phyloP scores from a whole-genome alignment of 2,888 invertebrate genomes.

The Temnothorax rugatulus region DNA sequence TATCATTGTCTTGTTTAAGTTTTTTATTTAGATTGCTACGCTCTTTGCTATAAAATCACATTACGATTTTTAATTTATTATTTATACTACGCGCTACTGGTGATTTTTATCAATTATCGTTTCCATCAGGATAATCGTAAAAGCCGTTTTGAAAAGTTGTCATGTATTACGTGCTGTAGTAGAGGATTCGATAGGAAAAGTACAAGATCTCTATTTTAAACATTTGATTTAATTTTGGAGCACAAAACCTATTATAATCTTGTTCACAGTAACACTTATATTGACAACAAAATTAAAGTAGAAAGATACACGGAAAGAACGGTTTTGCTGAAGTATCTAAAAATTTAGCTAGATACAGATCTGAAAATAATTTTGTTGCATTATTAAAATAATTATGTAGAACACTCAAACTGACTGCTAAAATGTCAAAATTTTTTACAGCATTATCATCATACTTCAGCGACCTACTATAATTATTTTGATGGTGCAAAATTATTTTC shows the following conservation, averaged over 20 bases:
- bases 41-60: not conserved
- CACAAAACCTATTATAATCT: not conserved
- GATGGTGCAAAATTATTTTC: too few relatives aligned
- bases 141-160: not conserved
- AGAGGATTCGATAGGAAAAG: not conserved
- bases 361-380: too few relatives aligned
- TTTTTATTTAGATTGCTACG: slow-evolving; percentile 1
- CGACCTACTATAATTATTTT: too few relatives aligned
- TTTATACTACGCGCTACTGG: not conserved
- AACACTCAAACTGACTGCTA: too few relatives aligned
- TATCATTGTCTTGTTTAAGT: slow-evolving; percentile 8
- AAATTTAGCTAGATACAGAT: too few relatives aligned
- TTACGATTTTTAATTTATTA: not conserved
- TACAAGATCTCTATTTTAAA: not conserved
- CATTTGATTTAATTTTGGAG: not conserved
- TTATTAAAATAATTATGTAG: too few relatives aligned
- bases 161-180: not conserved
- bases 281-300: not conserved
- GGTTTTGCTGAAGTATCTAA: too few relatives aligned
- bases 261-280: not conserved
- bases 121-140: not conserved
- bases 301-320: not conserved
- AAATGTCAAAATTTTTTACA: too few relatives aligned
- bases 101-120: not conserved
- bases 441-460: too few relatives aligned